A percentile compares a stretch with the other conserved stretches of the same genome.
Conservation (phyloP, 2,113 vertebrate genomes). For the Campylorhamphus procurvoides region DNA sequence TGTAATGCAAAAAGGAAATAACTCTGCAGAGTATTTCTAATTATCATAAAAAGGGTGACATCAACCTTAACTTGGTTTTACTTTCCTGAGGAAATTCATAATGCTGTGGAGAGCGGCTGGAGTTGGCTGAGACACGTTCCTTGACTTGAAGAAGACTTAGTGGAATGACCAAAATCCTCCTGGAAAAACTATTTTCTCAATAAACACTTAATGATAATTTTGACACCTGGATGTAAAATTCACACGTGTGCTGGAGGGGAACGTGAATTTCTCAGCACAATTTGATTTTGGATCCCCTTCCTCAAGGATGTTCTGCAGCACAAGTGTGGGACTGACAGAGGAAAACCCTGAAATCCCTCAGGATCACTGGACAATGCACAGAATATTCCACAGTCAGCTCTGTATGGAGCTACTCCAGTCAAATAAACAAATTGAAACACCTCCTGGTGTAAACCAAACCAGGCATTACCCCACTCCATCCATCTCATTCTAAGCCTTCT, state of each 20-base stretch:
- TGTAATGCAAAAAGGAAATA: not conserved
- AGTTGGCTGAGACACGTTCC: not conserved
- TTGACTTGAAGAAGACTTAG: not conserved
- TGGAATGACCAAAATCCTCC: not conserved
- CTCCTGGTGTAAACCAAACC: not conserved
- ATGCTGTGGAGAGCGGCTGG: not conserved
- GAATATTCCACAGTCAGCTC: not conserved
- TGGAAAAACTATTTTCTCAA: not conserved
- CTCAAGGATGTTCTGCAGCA: not conserved
- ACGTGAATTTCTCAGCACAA: accelerated
- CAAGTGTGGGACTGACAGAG: not conserved
- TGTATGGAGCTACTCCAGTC: not conserved
- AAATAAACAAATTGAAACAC: not conserved
- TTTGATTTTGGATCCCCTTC: not conserved
- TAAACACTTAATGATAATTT: not conserved
- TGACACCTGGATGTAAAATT: not conserved
- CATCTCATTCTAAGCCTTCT: not conserved
- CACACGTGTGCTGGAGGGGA: not conserved
- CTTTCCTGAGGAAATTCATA: not conserved
- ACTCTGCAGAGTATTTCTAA: not conserved
- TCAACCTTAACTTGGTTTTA: not conserved
- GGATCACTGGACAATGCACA: accelerated
- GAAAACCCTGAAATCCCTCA: not conserved
- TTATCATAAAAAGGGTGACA: not conserved
- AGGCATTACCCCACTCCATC: not conserved